Conservation (phyloP, 2,888 invertebrate species). For the Drosophila nr. perissopoda region DNA sequence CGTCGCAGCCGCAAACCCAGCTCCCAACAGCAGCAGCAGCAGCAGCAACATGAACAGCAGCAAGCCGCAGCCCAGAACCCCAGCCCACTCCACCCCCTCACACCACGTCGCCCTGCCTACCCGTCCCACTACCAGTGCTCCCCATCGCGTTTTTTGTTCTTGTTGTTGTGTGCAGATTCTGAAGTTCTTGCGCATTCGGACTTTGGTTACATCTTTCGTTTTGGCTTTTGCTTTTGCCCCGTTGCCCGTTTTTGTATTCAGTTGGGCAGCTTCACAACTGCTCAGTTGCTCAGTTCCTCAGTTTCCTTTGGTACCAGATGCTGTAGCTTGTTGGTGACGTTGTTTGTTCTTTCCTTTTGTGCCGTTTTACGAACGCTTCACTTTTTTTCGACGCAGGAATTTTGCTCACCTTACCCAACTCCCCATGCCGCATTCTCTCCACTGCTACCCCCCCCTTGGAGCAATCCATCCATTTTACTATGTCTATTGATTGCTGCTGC, state of each 20-base stretch:
- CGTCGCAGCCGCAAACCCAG: constrained; percentile 2
- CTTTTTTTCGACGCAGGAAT: constrained; percentile 73
- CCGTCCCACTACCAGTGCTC: constrained; percentile 3
- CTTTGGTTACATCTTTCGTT: constrained; percentile 62
- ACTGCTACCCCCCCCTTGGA: background rate
- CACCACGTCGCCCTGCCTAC: constrained; percentile 6
- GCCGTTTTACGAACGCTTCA: constrained; percentile 67
- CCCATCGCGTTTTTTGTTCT: constrained; percentile 6
- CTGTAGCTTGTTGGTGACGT: constrained; percentile 31
- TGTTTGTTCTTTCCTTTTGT: constrained; percentile 70
- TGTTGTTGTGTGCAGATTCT: constrained; percentile 49
- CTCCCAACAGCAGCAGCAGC: background rate
- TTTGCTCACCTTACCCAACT: constrained; percentile 30
- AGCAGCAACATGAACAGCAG: background rate
- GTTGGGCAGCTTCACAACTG: background rate
- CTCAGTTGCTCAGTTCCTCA: constrained; percentile 20
- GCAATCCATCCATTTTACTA: constrained; percentile 19
- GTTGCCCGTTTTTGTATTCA: constrained; percentile 7
- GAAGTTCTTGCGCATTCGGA: constrained; percentile 33
- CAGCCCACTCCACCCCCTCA: constrained; percentile 8
- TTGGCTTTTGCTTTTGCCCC: constrained; percentile 49
- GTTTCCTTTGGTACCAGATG: constrained; percentile 43
- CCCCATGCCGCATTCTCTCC: background rate
- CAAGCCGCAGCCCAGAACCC: constrained; percentile 17
- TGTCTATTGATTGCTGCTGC: constrained; percentile 52